A percentile compares a stretch with the other conserved stretches of the same genome.
Evolutionary conservation across 2,113 vertebrate species (phyloP).

Genomic region (Mustela lutreola): DNA sequence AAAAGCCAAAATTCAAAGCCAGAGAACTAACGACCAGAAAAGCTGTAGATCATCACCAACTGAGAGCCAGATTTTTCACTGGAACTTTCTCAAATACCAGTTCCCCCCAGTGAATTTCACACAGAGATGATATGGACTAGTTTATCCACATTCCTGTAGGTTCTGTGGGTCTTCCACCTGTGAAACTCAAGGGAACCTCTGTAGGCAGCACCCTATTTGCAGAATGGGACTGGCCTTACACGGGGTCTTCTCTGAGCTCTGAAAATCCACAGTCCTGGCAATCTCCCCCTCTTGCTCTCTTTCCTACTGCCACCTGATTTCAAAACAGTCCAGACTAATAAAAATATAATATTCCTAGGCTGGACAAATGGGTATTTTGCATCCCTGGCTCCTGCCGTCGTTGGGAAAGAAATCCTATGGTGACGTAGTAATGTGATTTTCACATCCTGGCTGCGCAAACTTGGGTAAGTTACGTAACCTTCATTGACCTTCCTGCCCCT

Average conservation of each 20-base stretch:
- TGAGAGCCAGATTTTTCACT: background rate
- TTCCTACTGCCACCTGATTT: background rate
- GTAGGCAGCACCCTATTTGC: background rate
- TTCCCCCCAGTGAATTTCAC: background rate
- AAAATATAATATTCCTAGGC: constrained; percentile 12
- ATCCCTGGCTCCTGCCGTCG: background rate
- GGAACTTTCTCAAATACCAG: constrained; percentile 21
- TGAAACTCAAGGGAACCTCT: background rate
- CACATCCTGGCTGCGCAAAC: background rate
- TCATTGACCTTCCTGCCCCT: background rate
- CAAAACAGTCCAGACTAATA: background rate
- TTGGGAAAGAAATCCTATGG: background rate
- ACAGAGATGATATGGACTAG: background rate
- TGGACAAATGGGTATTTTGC: background rate
- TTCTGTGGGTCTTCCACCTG: background rate
- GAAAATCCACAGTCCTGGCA: background rate
- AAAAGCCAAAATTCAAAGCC: constrained; percentile 57
- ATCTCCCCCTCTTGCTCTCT: background rate
- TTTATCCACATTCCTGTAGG: background rate
- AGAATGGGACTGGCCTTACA: background rate
- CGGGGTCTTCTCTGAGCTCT: background rate
- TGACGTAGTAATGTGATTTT: background rate
- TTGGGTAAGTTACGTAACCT: background rate
- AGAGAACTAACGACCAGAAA: background rate
- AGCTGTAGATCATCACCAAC: background rate